phyloP scores from a whole-genome alignment of 1,140 invertebrate species.

The Sycobia sp. region DNA sequence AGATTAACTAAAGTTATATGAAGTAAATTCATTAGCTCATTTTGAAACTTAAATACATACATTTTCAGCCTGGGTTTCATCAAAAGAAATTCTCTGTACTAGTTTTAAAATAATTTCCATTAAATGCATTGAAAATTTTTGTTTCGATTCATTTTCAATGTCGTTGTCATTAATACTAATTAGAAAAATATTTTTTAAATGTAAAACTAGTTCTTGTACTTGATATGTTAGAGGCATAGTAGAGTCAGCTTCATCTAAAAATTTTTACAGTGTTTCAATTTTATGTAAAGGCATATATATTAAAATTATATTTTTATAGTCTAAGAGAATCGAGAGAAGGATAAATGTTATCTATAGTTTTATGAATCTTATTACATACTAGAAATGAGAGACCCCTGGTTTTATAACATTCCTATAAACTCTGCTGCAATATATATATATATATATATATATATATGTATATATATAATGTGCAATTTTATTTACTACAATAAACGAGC shows the following conservation, averaged over 20 bases:
- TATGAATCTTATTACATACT: too few species aligned
- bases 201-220: constrained; percentile 41
- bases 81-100: constrained; percentile 51
- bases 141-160: constrained; percentile 41
- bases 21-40: constrained; percentile 13
- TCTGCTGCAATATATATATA: too few species aligned
- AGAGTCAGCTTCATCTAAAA: constrained; percentile 35
- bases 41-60: constrained; percentile 32
- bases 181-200: constrained; percentile 42
- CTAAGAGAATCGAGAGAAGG: too few species aligned
- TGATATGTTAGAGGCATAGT: constrained; percentile 39
- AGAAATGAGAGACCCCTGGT: too few species aligned
- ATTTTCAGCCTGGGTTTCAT: constrained; percentile 40
- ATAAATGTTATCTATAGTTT: too few species aligned
- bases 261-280: constrained; percentile 1
- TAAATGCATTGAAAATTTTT: constrained; percentile 54
- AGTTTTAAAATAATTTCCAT: constrained; percentile 55
- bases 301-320: too few species aligned
- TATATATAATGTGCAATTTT: too few species aligned
- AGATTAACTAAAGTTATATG: too few species aligned
- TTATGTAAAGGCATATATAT: neutral
- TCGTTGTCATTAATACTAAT: constrained; percentile 44
- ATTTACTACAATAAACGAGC: too few species aligned
- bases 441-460: too few species aligned
- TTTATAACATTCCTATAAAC: too few species aligned